Conservation (phyloP, 2,888 invertebrate species). For the Auanema freiburgensis region DNA sequence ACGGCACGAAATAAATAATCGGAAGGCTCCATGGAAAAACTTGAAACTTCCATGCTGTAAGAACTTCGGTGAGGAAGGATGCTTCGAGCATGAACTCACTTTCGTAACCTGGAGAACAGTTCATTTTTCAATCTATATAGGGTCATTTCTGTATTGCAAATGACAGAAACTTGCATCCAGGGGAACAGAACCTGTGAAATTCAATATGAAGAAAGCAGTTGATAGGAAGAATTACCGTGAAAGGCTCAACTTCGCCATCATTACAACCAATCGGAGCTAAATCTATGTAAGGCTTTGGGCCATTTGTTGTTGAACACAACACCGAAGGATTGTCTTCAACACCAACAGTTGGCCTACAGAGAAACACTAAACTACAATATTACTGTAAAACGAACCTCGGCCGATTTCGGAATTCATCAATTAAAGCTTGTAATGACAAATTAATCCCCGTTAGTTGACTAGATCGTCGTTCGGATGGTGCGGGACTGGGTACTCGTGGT, state of each 20-base stretch:
- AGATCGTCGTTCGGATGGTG: constrained; percentile 6
- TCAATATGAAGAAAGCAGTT: neutral
- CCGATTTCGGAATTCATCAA: neutral
- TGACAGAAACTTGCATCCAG: constrained; percentile 43
- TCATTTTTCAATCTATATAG: constrained; percentile 44
- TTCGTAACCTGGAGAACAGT: constrained; percentile 40
- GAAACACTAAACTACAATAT: too few relatives aligned
- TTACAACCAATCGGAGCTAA: too few relatives aligned
- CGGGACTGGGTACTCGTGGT: constrained; percentile 16
- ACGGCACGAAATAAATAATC: constrained; percentile 42
- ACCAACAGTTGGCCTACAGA: too few relatives aligned
- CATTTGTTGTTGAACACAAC: too few relatives aligned
- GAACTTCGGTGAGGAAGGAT: neutral
- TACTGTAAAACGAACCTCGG: neutral
- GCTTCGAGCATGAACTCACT: constrained; percentile 21
- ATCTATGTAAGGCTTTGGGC: too few relatives aligned
- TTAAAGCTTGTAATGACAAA: neutral
- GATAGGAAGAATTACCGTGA: neutral
- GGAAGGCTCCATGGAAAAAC: constrained; percentile 26
- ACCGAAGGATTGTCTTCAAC: too few relatives aligned
- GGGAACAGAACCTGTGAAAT: constrained; percentile 31
- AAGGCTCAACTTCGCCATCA: neutral
- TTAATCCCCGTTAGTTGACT: constrained; percentile 11
- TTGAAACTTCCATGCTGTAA: constrained; percentile 28
- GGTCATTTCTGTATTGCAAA: constrained; percentile 31